Evolutionary conservation across 2,797 vertebrate genomes (phyloP).

Genomic region (Brachymystax lenok): DNA sequence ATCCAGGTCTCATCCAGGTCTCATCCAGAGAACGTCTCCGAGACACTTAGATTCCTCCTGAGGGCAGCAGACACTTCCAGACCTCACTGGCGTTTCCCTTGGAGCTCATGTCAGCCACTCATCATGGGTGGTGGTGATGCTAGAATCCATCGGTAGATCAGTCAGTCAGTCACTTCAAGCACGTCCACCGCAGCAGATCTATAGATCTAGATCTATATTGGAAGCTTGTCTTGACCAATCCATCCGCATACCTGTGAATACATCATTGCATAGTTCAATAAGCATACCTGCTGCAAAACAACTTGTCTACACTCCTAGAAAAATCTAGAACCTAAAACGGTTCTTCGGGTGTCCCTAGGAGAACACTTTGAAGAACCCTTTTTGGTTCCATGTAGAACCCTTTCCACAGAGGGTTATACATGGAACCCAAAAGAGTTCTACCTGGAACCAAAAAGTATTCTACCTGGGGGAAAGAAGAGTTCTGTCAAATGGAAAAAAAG

Average conservation of each 20-base stretch:
- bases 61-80: conserved; percentile 72
- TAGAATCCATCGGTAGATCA: conserved; percentile 68
- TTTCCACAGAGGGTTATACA: too few relatives aligned
- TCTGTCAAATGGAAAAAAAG: background rate
- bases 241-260: conserved; percentile 84
- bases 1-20: conserved; percentile 22
- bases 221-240: conserved; percentile 78
- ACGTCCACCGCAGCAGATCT: conserved; percentile 69
- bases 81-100: conserved; percentile 72
- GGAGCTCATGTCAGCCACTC: conserved; percentile 83
- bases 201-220: conserved; percentile 71
- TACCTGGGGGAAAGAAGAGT: too few relatives aligned
- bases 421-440: too few relatives aligned
- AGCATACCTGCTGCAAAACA: conserved; percentile 1
- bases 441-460: too few relatives aligned
- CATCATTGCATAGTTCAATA: conserved; percentile 42
- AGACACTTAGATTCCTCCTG: conserved; percentile 73
- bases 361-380: too few relatives aligned
- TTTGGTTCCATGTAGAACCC: too few relatives aligned
- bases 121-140: conserved; percentile 58
- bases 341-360: too few relatives aligned
- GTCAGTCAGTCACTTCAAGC: conserved; percentile 62
- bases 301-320: background rate
- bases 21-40: background rate
- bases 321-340: too few relatives aligned